These are phyloP conservation scores for Euschistus heros DNA, from an alignment of 1,140 invertebrate species.

Conservation along the genomic window DNA sequence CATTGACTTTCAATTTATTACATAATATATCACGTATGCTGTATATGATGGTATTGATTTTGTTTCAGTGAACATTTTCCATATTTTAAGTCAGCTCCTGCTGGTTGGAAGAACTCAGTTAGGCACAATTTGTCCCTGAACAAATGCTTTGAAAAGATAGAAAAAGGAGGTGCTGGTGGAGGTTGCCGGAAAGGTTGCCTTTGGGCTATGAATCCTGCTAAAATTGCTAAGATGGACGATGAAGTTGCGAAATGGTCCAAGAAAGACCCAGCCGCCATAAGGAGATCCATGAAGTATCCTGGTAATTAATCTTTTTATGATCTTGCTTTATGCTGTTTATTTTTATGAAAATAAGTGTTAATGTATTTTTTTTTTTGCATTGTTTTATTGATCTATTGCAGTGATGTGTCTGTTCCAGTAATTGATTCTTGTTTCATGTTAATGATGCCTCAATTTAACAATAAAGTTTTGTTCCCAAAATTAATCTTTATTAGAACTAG, in stretches of 20 bases:
- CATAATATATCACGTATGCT: not conserved
- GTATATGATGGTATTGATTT: too few relatives aligned
- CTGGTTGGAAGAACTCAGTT: slow-evolving; percentile 96
- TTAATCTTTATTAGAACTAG: too few relatives aligned
- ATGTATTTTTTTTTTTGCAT: too few relatives aligned
- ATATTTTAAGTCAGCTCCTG: slow-evolving; percentile 93
- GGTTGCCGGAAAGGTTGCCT: slow-evolving; percentile 79
- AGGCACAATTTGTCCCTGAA: slow-evolving; percentile 91
- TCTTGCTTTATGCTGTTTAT: too few relatives aligned
- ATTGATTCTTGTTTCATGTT: too few relatives aligned
- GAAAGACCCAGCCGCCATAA: slow-evolving; percentile 78
- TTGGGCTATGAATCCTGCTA: slow-evolving; percentile 92
- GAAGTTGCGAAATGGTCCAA: slow-evolving; percentile 93
- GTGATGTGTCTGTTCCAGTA: too few relatives aligned
- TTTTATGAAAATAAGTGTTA: too few relatives aligned
- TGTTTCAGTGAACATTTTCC: slow-evolving; percentile 87
- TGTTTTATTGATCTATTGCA: too few relatives aligned
- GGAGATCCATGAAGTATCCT: slow-evolving; percentile 80
- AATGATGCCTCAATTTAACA: too few relatives aligned
- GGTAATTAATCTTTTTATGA: slow-evolving; percentile 31
- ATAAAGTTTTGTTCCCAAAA: too few relatives aligned
- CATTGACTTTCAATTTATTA: not conserved
- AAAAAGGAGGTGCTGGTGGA: slow-evolving; percentile 56
- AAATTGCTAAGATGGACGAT: slow-evolving; percentile 92
- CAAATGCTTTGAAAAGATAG: slow-evolving; percentile 97